Percentiles rank a stretch among this genome's conserved stretches.
These are phyloP conservation scores for Acleris emargana DNA, from an alignment of 2,888 invertebrate genomes.

Conservation along the genomic window DNA sequence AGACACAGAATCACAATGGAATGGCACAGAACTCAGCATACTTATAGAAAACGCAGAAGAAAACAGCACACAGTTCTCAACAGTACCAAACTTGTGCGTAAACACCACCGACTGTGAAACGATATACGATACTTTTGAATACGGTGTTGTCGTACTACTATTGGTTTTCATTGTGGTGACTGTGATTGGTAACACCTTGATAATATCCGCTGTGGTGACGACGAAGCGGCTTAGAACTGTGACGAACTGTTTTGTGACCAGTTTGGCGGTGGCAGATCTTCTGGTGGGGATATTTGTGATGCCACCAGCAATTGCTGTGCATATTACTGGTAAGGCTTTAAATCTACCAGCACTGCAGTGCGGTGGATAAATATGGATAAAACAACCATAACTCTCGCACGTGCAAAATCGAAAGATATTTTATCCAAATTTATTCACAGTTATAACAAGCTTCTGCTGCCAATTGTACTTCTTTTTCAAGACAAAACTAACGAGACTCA, in stretches of 20 bases:
- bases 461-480: no score
- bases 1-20: constrained; percentile 64
- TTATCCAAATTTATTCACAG: no score
- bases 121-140: constrained; percentile 74
- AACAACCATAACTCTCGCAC: no score
- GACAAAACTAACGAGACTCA: no score
- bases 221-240: constrained; percentile 94
- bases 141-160: constrained; percentile 85
- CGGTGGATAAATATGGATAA: no score
- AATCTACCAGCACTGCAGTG: no score
- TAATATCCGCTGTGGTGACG: constrained; percentile 94
- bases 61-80: constrained; percentile 53
- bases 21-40: constrained; percentile 53
- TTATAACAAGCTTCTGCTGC: no score
- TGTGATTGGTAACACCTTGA: constrained; percentile 93
- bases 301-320: constrained; percentile 96
- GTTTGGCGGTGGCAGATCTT: constrained; percentile 96
- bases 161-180: constrained; percentile 88
- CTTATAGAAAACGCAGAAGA: constrained; percentile 61
- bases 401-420: no score
- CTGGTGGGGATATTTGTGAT: constrained; percentile 96
- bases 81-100: constrained; percentile 43
- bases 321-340: constrained; percentile 86
- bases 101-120: constrained; percentile 45
- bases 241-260: constrained; percentile 97